These are phyloP conservation scores for Oegoconia quadripuncta DNA, from an alignment of 2,888 invertebrate genomes.

Conservation along the genomic window DNA sequence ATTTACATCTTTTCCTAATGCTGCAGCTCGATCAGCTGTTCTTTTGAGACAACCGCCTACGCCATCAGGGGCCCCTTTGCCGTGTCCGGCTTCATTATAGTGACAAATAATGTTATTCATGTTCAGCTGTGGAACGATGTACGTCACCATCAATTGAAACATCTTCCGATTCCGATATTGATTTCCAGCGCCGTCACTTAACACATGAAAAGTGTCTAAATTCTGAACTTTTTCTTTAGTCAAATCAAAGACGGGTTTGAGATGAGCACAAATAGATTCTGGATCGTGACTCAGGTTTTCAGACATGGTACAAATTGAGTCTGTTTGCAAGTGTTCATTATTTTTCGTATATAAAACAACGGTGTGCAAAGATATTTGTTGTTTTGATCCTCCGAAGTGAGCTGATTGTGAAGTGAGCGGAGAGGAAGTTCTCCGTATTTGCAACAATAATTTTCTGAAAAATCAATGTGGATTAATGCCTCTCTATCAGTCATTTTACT, in stretches of 20 bases:
- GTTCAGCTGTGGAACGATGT: neutral
- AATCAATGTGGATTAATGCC: conserved; percentile 18
- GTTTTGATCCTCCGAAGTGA: conserved; percentile 19
- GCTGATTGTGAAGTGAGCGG: too few relatives aligned
- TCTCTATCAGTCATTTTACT: conserved; percentile 15
- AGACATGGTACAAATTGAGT: neutral
- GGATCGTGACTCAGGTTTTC: neutral
- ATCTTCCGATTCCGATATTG: neutral
- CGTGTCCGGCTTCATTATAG: conserved; percentile 33
- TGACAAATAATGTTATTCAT: conserved; percentile 20
- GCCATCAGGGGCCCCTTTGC: conserved; percentile 34
- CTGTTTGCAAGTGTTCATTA: neutral
- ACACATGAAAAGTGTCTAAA: neutral
- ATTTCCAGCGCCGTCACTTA: neutral
- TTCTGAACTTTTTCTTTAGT: neutral
- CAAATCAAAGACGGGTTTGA: too few relatives aligned
- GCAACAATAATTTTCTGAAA: conserved; percentile 18
- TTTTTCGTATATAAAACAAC: neutral
- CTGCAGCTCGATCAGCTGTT: neutral
- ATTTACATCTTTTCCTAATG: neutral
- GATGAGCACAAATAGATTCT: neutral
- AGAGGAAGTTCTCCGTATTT: conserved; percentile 16
- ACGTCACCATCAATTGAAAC: neutral
- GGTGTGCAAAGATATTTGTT: neutral
- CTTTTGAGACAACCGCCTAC: conserved; percentile 31